phyloP scores from a whole-genome alignment of 2,113 vertebrate genomes.

The Pitta sordida region DNA sequence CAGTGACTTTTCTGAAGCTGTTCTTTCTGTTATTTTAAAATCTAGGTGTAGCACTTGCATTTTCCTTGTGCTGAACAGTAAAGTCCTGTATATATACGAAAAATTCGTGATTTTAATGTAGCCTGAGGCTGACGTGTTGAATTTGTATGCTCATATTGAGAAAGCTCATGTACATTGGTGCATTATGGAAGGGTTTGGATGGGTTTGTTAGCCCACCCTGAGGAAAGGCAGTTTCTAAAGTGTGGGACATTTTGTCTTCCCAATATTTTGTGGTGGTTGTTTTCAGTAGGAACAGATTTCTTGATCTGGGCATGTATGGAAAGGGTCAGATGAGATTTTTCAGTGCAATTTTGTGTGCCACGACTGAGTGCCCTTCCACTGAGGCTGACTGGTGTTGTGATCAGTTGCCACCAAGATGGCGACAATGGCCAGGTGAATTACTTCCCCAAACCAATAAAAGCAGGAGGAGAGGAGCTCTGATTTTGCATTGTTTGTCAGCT shows the following conservation, averaged over 20 bases:
- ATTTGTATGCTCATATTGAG: not conserved
- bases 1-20: not conserved
- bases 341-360: not conserved
- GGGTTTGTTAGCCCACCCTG: not conserved
- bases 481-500: slow-evolving; percentile 51
- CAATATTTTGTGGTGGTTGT: not conserved
- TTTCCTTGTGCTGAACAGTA: not conserved
- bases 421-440: not conserved
- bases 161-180: not conserved
- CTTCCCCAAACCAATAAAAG: not conserved
- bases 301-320: not conserved
- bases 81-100: not conserved
- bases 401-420: not conserved
- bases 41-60: not conserved
- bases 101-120: not conserved
- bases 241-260: not conserved
- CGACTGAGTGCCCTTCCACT: not conserved
- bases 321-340: not conserved
- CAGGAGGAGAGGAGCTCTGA: not conserved
- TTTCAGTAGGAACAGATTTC: accelerated
- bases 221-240: not conserved
- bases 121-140: not conserved
- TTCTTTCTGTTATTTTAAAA: not conserved
- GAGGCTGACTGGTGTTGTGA: not conserved
- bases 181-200: not conserved